A percentile compares a stretch with the other conserved stretches of the same genome.
phyloP scores from a whole-genome alignment of 2,113 vertebrate genomes.

The Loxodonta africana region DNA sequence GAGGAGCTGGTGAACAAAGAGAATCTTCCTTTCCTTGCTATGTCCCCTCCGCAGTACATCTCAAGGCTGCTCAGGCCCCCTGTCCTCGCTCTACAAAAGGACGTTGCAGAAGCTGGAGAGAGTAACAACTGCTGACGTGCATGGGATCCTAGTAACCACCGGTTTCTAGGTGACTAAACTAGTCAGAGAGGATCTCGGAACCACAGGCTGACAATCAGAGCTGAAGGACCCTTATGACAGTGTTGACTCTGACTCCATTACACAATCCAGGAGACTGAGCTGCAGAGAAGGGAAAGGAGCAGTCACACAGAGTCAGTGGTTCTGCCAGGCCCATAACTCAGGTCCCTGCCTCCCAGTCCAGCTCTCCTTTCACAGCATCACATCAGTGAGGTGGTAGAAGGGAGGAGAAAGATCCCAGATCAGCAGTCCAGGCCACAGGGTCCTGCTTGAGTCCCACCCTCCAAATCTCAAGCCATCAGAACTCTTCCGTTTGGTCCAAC shows the following conservation, averaged over 20 bases:
- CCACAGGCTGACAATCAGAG: not conserved
- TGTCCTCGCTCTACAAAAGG: conserved; percentile 3
- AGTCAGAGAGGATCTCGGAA: conserved; percentile 65
- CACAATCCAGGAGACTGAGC: not conserved
- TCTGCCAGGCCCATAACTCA: not conserved
- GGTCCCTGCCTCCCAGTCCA: not conserved
- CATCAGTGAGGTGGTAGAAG: not conserved
- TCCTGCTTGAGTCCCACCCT: not conserved
- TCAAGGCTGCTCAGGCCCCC: not conserved
- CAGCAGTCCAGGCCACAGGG: not conserved
- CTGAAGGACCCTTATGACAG: conserved; percentile 46
- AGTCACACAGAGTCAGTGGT: not conserved
- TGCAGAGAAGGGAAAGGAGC: not conserved
- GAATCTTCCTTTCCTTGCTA: not conserved
- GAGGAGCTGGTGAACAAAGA: not conserved
- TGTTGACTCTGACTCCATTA: not conserved
- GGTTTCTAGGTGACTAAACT: conserved; percentile 80
- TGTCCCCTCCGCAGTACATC: not conserved
- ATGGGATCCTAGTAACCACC: conserved; percentile 68
- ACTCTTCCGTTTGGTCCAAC: not conserved
- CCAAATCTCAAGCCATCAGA: not conserved
- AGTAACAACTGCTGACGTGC: conserved; percentile 18
- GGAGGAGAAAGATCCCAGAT: not conserved
- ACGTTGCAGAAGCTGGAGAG: conserved; percentile 19
- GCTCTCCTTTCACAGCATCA: not conserved